These are phyloP conservation scores for Pluvianellus socialis DNA, from an alignment of 2,113 vertebrate species.

Conservation along the genomic window DNA sequence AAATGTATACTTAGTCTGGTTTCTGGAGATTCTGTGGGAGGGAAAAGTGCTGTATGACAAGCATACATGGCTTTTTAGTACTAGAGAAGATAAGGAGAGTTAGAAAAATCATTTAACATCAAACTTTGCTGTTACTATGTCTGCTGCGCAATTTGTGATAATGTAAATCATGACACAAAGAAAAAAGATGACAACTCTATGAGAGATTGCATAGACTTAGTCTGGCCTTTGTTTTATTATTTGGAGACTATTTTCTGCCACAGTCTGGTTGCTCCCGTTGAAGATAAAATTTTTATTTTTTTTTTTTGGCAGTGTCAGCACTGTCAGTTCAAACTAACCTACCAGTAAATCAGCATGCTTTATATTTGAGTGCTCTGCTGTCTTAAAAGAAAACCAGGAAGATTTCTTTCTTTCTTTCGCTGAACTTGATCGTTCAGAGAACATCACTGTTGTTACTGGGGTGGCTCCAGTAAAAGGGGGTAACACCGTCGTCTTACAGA, in stretches of 20 bases:
- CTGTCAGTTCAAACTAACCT: background rate
- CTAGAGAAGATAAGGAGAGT: background rate
- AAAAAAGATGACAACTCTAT: background rate
- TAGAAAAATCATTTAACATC: background rate
- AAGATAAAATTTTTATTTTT: background rate
- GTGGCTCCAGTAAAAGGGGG: background rate
- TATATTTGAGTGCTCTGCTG: background rate
- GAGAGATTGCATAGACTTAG: background rate
- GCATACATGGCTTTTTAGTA: background rate
- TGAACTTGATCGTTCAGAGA: background rate
- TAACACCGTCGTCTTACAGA: background rate
- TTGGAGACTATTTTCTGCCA: background rate
- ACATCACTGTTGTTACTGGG: background rate
- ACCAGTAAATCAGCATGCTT: background rate
- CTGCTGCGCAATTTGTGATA: background rate
- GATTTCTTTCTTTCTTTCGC: background rate
- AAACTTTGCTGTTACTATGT: background rate
- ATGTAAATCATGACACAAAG: background rate
- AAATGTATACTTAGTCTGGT: background rate
- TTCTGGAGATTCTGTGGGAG: background rate
- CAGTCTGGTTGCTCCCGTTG: background rate
- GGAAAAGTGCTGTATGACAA: background rate
- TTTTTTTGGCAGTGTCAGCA: background rate
- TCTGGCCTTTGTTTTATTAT: background rate
- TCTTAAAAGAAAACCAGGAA: background rate